Base-by-base conservation (phyloP, 2,797 vertebrate genomes). In the Odontamblyopus lacepedii region DNA sequence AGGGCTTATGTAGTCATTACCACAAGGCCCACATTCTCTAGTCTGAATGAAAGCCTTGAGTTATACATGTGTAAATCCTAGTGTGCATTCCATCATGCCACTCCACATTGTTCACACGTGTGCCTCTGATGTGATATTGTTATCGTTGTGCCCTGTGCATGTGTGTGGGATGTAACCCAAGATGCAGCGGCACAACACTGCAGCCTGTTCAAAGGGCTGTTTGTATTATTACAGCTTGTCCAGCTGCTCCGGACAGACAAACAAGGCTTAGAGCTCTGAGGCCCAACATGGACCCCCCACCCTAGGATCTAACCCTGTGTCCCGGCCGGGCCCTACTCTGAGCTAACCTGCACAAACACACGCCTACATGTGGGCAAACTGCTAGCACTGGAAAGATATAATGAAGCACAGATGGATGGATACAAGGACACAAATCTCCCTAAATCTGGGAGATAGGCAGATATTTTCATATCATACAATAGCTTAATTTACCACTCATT, bases 191-290 rank as follows among this genome's bases (percentile, higher is more conserved):
- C 91, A 93, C 91, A 93, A 94, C 92, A 92, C 89, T 90, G 90
- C 87, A 87, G 87, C 88, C 85, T 91, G 91, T 93, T 94, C 92
- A 94, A 94, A 93, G 92, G 91, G 83, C 83, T 93, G 86, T 94
- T 94, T 94, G 92, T 95, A 93, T 95, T 95, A 92, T 94, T 94
- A 91, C 93, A 94, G 94, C 93, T 94, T 94, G 93, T 84, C 91
- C 94, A 93, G 93, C 94, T 95, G 93, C 90, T 91, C 82, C 30
- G 87, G 87, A 93, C 89, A 91, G 93, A 93, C 93, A 94, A 94
- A 94, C 93, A 95, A 89, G 90, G 87, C 92, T 93, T 86, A 89
- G 85, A 89, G 91, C 90, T 88, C 85, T 11, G 81, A 87, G 84
- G 86, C 89, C 91, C 89, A 91, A 91, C 83, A 91, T 79, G 85